Evolutionary conservation across 2,113 vertebrate species (phyloP).

Genomic region (Pseudorasbora parva): DNA sequence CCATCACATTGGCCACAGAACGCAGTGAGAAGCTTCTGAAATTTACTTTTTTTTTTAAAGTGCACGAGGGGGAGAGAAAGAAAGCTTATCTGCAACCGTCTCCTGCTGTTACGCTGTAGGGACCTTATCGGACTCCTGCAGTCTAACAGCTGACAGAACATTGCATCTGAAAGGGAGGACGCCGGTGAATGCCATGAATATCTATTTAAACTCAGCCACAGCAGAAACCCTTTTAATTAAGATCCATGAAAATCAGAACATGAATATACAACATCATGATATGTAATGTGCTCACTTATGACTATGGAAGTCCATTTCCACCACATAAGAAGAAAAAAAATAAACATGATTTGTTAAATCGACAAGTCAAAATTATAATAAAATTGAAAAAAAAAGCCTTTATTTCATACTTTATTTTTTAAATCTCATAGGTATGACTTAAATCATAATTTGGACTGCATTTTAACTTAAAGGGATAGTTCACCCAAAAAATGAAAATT

Average conservation of each 20-base stretch:
- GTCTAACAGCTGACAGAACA: not conserved
- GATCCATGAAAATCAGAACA: not conserved
- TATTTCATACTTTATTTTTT: no score
- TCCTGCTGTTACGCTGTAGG: slow-evolving; percentile 26
- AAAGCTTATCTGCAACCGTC: slow-evolving; percentile 28
- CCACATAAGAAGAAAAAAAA: no score
- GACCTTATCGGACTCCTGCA: slow-evolving; percentile 26
- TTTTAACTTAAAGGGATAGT: no score
- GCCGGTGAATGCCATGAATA: not conserved
- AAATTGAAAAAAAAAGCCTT: no score
- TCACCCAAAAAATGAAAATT: no score
- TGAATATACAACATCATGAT: not conserved
- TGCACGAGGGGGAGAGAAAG: not conserved
- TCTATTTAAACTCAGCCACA: not conserved
- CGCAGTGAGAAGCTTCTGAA: not conserved
- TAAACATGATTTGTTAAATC: not conserved
- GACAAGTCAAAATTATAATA: no score
- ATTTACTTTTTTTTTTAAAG: not conserved
- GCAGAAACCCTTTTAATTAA: not conserved
- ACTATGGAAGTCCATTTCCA: no score
- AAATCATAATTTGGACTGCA: no score
- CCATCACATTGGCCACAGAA: not conserved
- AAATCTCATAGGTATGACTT: no score
- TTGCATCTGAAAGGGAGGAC: not conserved
- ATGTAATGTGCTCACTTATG: no score